Evolutionary conservation across 2,888 invertebrate genomes (phyloP).

Genomic region (Caenorhabditis sp.): DNA sequence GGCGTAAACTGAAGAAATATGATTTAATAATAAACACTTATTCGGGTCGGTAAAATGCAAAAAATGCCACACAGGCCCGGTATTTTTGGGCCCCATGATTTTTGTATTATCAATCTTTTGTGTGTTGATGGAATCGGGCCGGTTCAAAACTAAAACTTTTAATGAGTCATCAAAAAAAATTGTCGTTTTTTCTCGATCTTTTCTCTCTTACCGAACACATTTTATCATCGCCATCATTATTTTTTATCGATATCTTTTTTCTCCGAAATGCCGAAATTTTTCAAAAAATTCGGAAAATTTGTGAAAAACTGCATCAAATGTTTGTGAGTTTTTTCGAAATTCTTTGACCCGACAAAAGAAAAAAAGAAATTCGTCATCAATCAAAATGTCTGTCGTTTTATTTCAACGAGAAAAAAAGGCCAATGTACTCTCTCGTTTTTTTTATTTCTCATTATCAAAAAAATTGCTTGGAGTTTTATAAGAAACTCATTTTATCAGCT

Average conservation of each 20-base stretch:
- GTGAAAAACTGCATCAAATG: not conserved
- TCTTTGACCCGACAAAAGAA: not conserved
- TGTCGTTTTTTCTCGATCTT: not conserved
- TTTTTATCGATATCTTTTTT: not conserved
- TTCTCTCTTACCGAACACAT: not conserved
- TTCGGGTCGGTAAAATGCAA: too few species aligned
- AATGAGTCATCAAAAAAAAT: not conserved
- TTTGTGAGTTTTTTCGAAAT: constrained; percentile 2
- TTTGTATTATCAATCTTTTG: too few species aligned
- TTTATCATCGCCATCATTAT: not conserved
- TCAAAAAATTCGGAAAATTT: not conserved
- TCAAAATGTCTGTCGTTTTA: too few species aligned
- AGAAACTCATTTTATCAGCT: not conserved
- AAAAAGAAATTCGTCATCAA: not conserved
- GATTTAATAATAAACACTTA: too few species aligned
- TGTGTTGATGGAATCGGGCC: too few species aligned
- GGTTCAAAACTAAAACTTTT: not conserved
- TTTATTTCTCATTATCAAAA: not conserved
- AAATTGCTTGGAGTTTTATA: too few species aligned
- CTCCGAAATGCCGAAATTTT: not conserved
- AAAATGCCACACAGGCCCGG: too few species aligned
- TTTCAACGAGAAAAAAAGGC: constrained; percentile 1
- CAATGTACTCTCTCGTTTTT: not conserved
- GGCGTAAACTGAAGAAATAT: too few species aligned
- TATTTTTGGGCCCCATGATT: too few species aligned